Evolutionary conservation across 2,797 vertebrate species (phyloP).

Genomic region (Ctenosaura bakeri): DNA sequence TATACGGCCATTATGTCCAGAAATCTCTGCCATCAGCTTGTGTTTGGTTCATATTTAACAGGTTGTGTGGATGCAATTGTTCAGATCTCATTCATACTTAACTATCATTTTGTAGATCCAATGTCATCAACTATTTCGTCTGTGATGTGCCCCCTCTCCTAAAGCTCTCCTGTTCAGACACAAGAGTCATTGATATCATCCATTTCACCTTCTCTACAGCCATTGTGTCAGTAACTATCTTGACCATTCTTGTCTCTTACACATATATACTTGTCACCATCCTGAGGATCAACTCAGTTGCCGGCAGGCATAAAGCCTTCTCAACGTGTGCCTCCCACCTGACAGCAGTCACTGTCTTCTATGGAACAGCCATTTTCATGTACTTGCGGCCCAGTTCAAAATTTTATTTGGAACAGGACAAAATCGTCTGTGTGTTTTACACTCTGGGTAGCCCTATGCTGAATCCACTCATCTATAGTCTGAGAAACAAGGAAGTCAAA

Average conservation of each 20-base stretch:
- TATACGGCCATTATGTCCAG: slow-evolving; percentile 5
- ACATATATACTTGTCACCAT: slow-evolving; percentile 33
- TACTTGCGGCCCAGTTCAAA: slow-evolving; percentile 49
- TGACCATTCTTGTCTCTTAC: slow-evolving; percentile 42
- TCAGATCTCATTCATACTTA: slow-evolving; percentile 11
- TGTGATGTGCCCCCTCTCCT: not conserved
- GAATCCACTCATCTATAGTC: slow-evolving; percentile 15
- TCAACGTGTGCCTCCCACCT: slow-evolving; percentile 56
- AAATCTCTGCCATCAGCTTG: not conserved
- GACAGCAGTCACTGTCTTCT: slow-evolving; percentile 50
- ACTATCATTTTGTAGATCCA: slow-evolving; percentile 8
- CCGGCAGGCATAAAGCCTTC: slow-evolving; percentile 51
- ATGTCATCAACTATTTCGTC: slow-evolving; percentile 27
- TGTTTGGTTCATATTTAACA: not conserved
- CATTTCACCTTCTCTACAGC: not conserved
- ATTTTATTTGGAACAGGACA: slow-evolving; percentile 41
- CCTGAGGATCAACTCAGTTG: slow-evolving; percentile 41
- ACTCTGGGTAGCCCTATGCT: slow-evolving; percentile 38
- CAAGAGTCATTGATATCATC: not conserved
- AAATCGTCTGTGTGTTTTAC: slow-evolving; percentile 50
- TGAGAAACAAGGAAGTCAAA: slow-evolving; percentile 17
- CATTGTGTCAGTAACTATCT: not conserved
- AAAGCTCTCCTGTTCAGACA: slow-evolving; percentile 19
- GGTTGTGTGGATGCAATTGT: not conserved
- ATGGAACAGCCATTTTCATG: slow-evolving; percentile 46